Percentiles rank a stretch among this genome's conserved stretches.
phyloP scores from a whole-genome alignment of 2,797 vertebrate species.

The Choloepus didactylus region DNA sequence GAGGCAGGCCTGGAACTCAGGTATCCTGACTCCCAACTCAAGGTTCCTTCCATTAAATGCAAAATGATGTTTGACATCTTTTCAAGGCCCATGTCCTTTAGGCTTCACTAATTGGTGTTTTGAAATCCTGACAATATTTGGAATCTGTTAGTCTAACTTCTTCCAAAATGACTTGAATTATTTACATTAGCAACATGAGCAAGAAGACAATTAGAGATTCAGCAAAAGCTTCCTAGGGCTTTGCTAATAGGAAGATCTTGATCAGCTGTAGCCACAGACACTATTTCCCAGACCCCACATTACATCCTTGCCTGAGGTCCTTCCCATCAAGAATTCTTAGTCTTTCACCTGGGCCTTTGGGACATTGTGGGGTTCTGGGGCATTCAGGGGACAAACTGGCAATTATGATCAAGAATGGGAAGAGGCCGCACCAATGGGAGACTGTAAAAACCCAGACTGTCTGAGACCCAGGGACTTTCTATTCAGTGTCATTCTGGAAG shows the following conservation, averaged over 20 bases:
- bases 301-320: background rate
- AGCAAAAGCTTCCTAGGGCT: background rate
- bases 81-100: background rate
- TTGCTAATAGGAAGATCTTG: background rate
- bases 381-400: constrained; percentile 22
- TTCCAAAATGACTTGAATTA: background rate
- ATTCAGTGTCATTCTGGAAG: constrained; percentile 35
- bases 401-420: constrained; percentile 54
- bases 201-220: background rate
- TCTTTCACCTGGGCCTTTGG: constrained; percentile 34
- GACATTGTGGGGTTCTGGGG: background rate
- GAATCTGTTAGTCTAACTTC: background rate
- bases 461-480: constrained; percentile 43
- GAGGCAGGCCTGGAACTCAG: background rate
- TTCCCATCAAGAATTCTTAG: background rate
- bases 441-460: background rate
- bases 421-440: background rate
- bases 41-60: background rate
- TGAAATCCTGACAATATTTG: background rate
- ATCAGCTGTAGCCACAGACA: background rate
- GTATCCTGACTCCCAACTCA: background rate
- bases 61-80: background rate
- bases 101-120: background rate
- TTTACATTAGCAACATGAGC: background rate
- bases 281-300: background rate